These are phyloP conservation scores for Clostera curtula DNA, from an alignment of 2,888 invertebrate genomes.

Conservation along the genomic window DNA sequence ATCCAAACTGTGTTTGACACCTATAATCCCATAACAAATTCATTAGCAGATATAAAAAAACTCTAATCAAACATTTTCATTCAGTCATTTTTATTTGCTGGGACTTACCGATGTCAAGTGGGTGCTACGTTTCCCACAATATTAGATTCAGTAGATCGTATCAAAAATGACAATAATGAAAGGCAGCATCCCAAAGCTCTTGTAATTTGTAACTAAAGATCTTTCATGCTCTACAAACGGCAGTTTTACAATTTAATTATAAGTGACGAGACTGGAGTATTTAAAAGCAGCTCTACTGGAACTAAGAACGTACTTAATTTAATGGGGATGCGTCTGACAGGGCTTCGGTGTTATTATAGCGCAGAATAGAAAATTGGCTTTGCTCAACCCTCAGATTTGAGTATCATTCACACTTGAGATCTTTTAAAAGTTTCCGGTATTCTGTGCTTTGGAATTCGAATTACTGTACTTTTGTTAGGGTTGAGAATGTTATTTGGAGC, in stretches of 20 bases:
- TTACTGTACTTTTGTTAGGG: too few species aligned
- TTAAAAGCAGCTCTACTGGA: slow-evolving; percentile 30
- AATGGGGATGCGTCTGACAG: slow-evolving; percentile 28
- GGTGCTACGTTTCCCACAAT: too few species aligned
- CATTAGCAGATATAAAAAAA: too few species aligned
- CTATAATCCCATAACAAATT: too few species aligned
- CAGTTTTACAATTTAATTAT: slow-evolving; percentile 32
- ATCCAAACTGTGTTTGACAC: too few species aligned
- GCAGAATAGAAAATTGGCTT: slow-evolving; percentile 26
- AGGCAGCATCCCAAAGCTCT: slow-evolving; percentile 2
- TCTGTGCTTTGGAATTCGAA: too few species aligned
- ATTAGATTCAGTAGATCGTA: slow-evolving; percentile 6
- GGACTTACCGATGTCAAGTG: too few species aligned
- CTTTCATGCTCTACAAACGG: slow-evolving; percentile 21
- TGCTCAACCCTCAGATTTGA: slow-evolving; percentile 16
- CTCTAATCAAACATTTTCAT: too few species aligned
- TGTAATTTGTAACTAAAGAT: slow-evolving; percentile 16
- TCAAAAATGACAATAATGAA: slow-evolving; percentile 6
- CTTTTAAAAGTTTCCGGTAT: slow-evolving; percentile 8
- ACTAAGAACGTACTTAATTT: slow-evolving; percentile 35
- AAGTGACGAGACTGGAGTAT: slow-evolving; percentile 27
- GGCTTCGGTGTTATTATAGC: slow-evolving; percentile 26
- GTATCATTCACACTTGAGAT: slow-evolving; percentile 12
- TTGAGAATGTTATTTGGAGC: too few species aligned
- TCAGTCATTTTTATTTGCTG: too few species aligned